Evolutionary conservation across 2,888 invertebrate genomes (phyloP).

Genomic region (Odontomyia ornata): DNA sequence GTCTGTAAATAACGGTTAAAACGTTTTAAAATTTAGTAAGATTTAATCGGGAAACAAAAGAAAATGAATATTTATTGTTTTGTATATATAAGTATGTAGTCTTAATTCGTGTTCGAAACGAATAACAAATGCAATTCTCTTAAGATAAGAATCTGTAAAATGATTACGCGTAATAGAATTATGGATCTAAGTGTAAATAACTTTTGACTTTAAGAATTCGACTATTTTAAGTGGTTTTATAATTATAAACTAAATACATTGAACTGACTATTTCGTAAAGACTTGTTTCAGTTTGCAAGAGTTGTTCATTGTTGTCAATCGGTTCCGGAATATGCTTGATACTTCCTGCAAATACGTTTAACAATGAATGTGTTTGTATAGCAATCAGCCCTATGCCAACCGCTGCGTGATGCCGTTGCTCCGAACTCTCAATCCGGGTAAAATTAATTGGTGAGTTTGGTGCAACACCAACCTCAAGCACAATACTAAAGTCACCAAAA

Average conservation of each 20-base stretch:
- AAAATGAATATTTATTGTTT: slow-evolving; percentile 31
- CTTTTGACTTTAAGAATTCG: background rate
- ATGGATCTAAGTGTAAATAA: slow-evolving; percentile 2
- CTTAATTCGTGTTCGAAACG: slow-evolving; percentile 16
- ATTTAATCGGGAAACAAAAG: background rate
- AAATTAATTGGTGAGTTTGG: no score
- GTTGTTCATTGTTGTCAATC: background rate
- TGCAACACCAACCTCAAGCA: no score
- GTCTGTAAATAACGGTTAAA: background rate
- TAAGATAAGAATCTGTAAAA: slow-evolving; percentile 15
- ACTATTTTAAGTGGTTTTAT: slow-evolving; percentile 30
- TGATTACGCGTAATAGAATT: background rate
- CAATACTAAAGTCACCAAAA: no score
- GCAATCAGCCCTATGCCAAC: no score
- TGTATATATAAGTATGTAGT: slow-evolving; percentile 16
- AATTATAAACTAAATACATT: slow-evolving; percentile 26
- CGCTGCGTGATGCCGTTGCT: no score
- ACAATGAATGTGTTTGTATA: no score
- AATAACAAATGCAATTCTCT: slow-evolving; percentile 19
- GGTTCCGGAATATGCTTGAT: no score
- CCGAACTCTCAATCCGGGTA: no score
- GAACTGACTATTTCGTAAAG: slow-evolving; percentile 36
- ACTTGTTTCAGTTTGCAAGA: background rate
- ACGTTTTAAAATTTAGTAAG: background rate
- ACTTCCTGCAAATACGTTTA: no score